Conservation (phyloP, 1,140 invertebrate species). For the Bombus sylvicola region DNA sequence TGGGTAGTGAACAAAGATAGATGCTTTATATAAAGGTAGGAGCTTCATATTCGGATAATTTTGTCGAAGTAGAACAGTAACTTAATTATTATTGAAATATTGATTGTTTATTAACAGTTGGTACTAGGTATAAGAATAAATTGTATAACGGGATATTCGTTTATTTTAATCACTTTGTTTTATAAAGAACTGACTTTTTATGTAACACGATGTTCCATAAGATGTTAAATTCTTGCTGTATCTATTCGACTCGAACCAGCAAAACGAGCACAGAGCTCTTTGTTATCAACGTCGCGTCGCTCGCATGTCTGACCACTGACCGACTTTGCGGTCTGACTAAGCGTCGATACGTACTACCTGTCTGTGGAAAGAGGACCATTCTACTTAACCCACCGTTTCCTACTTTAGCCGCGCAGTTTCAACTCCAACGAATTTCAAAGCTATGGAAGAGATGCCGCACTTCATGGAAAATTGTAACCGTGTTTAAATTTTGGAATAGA, state of each 20-base stretch:
- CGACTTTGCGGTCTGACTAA: conserved; percentile 9
- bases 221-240: not conserved
- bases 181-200: not conserved
- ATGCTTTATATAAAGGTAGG: not conserved
- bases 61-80: too few relatives aligned
- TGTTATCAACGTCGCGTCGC: conserved; percentile 1
- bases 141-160: too few relatives aligned
- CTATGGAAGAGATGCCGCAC: too few relatives aligned
- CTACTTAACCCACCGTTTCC: conserved; percentile 42
- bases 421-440: not conserved
- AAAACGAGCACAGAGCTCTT: not conserved
- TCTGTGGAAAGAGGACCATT: conserved; percentile 17
- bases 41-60: not conserved
- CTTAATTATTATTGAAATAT: too few relatives aligned
- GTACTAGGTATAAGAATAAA: too few relatives aligned
- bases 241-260: too few relatives aligned
- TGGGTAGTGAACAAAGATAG: not conserved
- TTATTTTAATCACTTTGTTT: too few relatives aligned
- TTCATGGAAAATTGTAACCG: too few relatives aligned
- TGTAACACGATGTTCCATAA: not conserved
- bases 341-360: conserved; percentile 17
- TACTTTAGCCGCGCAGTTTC: conserved; percentile 23
- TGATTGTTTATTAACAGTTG: too few relatives aligned
- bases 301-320: too few relatives aligned
- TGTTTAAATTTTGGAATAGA: too few relatives aligned